Evolutionary conservation across 92 coral and sea anemone species (phyloP).

Genomic region (Chrysogorgia sp.): DNA sequence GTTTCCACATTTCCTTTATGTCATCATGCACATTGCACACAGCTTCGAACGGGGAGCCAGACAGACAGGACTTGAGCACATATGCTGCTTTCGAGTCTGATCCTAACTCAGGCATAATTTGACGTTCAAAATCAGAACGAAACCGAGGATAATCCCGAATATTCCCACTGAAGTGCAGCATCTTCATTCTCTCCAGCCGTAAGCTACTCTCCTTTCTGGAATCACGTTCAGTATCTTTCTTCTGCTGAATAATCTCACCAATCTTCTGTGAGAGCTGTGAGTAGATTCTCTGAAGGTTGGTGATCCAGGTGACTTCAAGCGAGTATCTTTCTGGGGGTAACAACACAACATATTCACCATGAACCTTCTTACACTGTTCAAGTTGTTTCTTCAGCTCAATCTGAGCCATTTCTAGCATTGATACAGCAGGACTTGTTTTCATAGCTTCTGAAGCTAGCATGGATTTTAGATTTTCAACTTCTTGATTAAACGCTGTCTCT

Average conservation of each 20-base stretch:
- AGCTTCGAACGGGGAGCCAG: background rate
- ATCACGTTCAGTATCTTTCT: background rate
- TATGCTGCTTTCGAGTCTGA: conserved; percentile 51
- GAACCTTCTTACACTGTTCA: background rate
- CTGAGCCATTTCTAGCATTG: background rate
- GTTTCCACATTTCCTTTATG: conserved; percentile 52
- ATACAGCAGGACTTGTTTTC: conserved; percentile 1
- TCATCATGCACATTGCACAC: conserved; percentile 38
- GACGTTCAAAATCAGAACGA: conserved; percentile 58
- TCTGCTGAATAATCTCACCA: background rate
- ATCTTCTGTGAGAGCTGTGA: conserved; percentile 11
- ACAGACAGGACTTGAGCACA: conserved; percentile 20
- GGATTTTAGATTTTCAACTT: conserved; percentile 13
- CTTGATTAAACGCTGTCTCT: conserved; percentile 20
- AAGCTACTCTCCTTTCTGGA: conserved; percentile 7
- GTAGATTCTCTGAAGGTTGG: background rate
- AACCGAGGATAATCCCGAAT: conserved; percentile 61
- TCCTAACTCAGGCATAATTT: conserved; percentile 58
- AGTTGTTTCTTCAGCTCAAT: conserved; percentile 8
- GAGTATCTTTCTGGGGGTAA: background rate
- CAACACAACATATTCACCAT: conserved; percentile 26
- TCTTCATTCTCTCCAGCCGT: conserved; percentile 46
- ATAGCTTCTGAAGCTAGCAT: background rate
- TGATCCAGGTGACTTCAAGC: conserved; percentile 2
- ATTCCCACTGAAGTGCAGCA: conserved; percentile 64